These are phyloP conservation scores for Xestia sexstrigata DNA, from an alignment of 2,888 invertebrate species.

Conservation along the genomic window DNA sequence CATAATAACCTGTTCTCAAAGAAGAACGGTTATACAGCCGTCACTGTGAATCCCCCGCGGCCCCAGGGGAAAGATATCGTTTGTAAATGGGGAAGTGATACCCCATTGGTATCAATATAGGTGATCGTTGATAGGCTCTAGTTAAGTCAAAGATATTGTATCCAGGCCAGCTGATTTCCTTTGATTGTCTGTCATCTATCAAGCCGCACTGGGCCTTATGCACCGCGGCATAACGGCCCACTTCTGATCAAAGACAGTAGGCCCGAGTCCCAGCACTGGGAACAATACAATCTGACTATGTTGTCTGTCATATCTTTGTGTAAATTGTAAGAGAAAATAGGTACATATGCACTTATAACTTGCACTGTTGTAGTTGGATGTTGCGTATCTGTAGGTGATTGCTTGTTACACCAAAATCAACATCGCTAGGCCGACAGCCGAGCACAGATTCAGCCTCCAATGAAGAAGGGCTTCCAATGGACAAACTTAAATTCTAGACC, in stretches of 20 bases:
- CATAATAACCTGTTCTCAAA: background rate
- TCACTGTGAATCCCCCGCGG: background rate
- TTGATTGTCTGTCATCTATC: slow-evolving; percentile 6
- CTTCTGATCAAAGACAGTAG: background rate
- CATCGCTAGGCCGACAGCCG: background rate
- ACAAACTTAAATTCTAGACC: background rate
- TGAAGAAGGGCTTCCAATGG: background rate
- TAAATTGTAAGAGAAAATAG: background rate
- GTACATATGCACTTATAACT: background rate
- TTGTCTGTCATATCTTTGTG: background rate
- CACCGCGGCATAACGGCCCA: no score
- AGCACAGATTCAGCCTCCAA: background rate
- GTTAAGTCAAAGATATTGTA: background rate
- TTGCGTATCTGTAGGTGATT: background rate
- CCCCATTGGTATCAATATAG: slow-evolving; percentile 11
- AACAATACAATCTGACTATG: background rate
- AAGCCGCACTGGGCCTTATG: slow-evolving; percentile 11
- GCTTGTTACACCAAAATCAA: background rate
- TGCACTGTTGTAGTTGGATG: background rate
- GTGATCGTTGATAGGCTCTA: background rate
- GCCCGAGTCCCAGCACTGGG: background rate
- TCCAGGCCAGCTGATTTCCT: slow-evolving; percentile 15
- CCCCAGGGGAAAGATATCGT: slow-evolving; percentile 3
- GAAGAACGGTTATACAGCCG: background rate
- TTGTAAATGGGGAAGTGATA: slow-evolving; percentile 10